Evolutionary conservation across 2,888 invertebrate genomes (phyloP).

Genomic region (Eupithecia inturbata): DNA sequence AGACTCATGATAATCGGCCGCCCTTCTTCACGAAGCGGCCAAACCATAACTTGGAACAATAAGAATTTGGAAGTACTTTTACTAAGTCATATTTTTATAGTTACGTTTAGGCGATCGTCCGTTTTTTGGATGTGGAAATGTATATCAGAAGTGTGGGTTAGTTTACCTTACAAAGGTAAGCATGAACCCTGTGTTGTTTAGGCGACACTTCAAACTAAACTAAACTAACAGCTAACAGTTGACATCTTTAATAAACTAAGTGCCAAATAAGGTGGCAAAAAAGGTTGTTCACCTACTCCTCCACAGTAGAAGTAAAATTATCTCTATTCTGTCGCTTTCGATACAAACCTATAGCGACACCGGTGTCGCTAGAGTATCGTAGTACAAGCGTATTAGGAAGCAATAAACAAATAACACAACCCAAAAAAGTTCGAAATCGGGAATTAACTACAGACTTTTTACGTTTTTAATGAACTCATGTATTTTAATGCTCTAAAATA

Average conservation of each 20-base stretch:
- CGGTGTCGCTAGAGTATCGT: too few relatives aligned
- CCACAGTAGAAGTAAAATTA: too few relatives aligned
- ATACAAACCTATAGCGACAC: too few relatives aligned
- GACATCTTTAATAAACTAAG: not conserved
- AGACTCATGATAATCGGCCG: slow-evolving; percentile 68
- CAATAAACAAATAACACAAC: too few relatives aligned
- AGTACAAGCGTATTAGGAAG: too few relatives aligned
- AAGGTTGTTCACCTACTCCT: too few relatives aligned
- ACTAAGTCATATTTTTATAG: slow-evolving; percentile 54
- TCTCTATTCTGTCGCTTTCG: too few relatives aligned
- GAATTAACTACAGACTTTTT: too few relatives aligned
- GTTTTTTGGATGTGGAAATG: slow-evolving; percentile 30
- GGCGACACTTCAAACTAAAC: not conserved
- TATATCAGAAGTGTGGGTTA: not conserved
- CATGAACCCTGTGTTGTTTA: not conserved
- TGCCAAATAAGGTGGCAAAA: too few relatives aligned
- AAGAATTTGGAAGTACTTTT: slow-evolving; percentile 41
- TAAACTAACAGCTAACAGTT: not conserved
- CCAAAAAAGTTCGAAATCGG: too few relatives aligned
- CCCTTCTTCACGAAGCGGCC: slow-evolving; percentile 49
- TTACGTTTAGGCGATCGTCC: slow-evolving; percentile 39
- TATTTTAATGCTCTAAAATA: too few relatives aligned
- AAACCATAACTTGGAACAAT: slow-evolving; percentile 29
- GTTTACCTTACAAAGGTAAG: slow-evolving; percentile 2
- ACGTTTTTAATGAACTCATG: too few relatives aligned